Evolutionary conservation across 2,113 vertebrate species (phyloP).

Genomic region (Mormyrus lacerda): DNA sequence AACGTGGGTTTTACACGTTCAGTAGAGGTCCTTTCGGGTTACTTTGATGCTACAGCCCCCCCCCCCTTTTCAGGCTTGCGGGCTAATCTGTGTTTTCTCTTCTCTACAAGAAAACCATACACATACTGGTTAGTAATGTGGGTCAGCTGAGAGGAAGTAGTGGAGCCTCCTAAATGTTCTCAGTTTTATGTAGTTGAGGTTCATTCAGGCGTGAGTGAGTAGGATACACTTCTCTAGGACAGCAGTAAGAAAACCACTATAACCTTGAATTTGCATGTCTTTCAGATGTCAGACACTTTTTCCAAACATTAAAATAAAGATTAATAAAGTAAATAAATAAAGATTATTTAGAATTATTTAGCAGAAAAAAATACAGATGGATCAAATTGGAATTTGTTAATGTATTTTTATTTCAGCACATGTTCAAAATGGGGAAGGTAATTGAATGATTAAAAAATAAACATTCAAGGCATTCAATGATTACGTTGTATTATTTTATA

Average conservation of each 20-base stretch:
- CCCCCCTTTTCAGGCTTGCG: not conserved
- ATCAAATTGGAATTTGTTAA: not conserved
- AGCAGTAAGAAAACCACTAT: not conserved
- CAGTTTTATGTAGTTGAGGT: not conserved
- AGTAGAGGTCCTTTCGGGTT: not conserved
- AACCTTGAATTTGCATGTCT: not conserved
- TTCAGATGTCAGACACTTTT: not conserved
- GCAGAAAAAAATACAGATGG: not conserved
- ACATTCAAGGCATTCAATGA: not conserved
- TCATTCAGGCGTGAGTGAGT: not conserved
- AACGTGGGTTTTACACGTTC: not conserved
- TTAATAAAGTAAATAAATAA: no score
- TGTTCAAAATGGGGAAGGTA: not conserved
- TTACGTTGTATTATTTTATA: not conserved
- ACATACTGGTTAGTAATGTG: not conserved
- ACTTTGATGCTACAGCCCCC: not conserved
- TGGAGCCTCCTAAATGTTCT: not conserved
- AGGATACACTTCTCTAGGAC: not conserved
- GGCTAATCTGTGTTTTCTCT: not conserved
- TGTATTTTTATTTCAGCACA: not conserved
- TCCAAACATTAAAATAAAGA: not conserved
- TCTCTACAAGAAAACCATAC: not conserved
- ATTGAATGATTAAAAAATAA: not conserved
- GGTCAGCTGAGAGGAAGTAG: not conserved
- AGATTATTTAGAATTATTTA: not conserved